Conservation (phyloP, 2,888 invertebrate species). For the Ptilodon capucinus region DNA sequence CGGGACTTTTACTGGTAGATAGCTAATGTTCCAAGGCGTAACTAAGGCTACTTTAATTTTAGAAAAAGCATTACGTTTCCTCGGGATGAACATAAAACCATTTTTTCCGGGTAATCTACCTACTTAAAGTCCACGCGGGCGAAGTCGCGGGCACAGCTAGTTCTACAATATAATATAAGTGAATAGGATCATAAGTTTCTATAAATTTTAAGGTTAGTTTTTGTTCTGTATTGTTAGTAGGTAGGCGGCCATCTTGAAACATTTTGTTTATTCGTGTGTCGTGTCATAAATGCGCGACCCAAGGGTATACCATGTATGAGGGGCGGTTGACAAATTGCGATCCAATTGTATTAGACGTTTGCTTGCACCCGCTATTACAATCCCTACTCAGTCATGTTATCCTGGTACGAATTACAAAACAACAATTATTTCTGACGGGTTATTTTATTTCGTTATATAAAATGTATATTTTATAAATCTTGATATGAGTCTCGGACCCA, state of each 20-base stretch:
- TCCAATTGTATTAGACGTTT: constrained; percentile 46
- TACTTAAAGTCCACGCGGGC: no score
- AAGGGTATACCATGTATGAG: constrained; percentile 20
- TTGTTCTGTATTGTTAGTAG: no score
- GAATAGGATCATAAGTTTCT: no score
- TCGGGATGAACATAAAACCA: no score
- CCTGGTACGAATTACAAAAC: constrained; percentile 11
- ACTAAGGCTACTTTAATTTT: no score
- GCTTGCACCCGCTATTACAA: constrained; percentile 14
- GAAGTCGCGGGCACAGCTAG: no score
- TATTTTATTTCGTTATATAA: not conserved
- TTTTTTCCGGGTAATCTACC: no score
- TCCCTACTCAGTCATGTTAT: constrained; percentile 13
- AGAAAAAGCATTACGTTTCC: no score
- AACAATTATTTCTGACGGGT: not conserved
- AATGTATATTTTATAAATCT: not conserved
- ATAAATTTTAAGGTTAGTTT: no score
- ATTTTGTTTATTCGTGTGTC: not conserved
- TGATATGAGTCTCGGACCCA: not conserved
- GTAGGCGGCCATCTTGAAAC: not conserved
- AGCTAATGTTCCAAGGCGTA: no score
- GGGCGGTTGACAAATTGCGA: constrained; percentile 63
- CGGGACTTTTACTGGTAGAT: no score
- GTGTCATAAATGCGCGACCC: constrained; percentile 7
- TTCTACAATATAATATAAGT: no score